These are phyloP conservation scores for Nothoprocta perdicaria DNA, from an alignment of 2,113 vertebrate species.

Conservation along the genomic window DNA sequence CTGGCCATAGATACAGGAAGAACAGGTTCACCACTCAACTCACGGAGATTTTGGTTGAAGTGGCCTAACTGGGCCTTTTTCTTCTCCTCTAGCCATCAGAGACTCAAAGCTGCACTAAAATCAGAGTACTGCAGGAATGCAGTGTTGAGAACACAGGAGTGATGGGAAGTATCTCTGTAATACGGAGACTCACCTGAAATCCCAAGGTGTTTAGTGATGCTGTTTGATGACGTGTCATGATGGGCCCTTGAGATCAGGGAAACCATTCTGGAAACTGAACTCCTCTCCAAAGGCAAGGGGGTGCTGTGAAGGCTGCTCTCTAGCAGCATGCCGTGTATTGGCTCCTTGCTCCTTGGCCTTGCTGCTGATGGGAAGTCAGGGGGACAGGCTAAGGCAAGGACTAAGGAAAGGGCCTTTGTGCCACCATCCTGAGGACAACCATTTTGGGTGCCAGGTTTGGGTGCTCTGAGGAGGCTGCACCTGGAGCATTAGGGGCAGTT, in stretches of 20 bases:
- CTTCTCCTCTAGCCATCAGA: not conserved
- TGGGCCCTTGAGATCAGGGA: not conserved
- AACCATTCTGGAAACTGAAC: not conserved
- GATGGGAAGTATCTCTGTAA: not conserved
- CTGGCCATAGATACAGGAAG: not conserved
- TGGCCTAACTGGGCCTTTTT: not conserved
- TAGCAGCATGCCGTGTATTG: not conserved
- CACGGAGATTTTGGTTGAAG: not conserved
- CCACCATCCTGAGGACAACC: not conserved
- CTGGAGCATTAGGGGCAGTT: too few species aligned
- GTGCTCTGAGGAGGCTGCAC: too few species aligned
- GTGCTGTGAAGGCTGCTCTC: not conserved
- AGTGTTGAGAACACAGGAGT: not conserved
- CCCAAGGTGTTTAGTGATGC: not conserved
- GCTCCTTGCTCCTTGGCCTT: not conserved
- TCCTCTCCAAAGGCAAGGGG: not conserved
- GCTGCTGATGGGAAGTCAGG: not conserved
- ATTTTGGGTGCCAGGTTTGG: not conserved
- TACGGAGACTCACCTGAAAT: not conserved
- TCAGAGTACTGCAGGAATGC: not conserved
- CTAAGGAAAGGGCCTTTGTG: not conserved
- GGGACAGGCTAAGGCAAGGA: not conserved
- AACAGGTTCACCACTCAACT: not conserved
- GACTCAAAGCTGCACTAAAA: not conserved
- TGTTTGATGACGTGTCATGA: not conserved